Conservation (phyloP, 2,797 vertebrate species). For the Rallus crepitans region DNA sequence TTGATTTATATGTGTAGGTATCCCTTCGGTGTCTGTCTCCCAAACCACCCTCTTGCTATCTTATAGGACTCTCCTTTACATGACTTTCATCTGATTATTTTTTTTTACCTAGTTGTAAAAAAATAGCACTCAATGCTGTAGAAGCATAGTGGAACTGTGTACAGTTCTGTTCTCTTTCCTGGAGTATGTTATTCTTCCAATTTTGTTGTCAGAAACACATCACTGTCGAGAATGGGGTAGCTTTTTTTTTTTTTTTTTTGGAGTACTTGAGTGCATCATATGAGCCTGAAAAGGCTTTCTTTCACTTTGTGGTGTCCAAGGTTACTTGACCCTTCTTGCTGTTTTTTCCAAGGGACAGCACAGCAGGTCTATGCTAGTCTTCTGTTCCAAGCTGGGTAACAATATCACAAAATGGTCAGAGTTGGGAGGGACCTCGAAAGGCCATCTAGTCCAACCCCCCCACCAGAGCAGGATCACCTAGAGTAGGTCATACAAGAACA, state of each 20-base stretch:
- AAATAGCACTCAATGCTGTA: not conserved
- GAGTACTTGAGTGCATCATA: not conserved
- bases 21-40: not conserved
- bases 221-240: not conserved
- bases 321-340: not conserved
- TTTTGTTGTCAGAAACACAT: not conserved
- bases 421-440: too few species aligned
- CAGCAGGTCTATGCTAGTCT: not conserved
- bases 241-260: not conserved
- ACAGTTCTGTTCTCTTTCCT: not conserved
- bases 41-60: not conserved
- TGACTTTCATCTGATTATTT: not conserved
- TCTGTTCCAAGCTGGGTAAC: not conserved
- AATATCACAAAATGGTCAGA: too few species aligned
- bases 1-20: not conserved
- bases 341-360: not conserved
- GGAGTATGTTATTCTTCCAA: not conserved
- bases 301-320: not conserved
- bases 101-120: not conserved
- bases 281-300: not conserved
- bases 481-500: too few species aligned
- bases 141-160: not conserved
- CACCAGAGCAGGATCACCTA: too few species aligned
- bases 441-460: too few species aligned
- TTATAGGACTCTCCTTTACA: not conserved